Evolutionary conservation across 2,888 invertebrate genomes (phyloP), one percentile per base, ranked within the genome.

Genomic region (Troides helena): DNA sequence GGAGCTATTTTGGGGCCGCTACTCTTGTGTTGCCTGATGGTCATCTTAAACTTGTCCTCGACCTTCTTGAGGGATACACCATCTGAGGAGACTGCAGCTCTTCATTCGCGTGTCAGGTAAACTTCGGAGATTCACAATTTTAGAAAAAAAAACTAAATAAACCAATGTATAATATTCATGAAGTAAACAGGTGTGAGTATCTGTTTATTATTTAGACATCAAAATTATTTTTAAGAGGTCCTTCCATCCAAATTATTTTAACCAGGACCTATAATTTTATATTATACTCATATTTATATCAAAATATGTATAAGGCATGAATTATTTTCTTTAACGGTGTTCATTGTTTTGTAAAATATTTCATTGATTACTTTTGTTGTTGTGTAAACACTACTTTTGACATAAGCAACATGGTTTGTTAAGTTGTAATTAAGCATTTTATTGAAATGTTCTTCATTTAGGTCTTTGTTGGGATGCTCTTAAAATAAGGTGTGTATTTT

Each of bases 1-100:
- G 99, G 99, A 0, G 99, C 99, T 1, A 97, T 99, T 76, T 96
- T 99, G 71, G 99, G 99, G 0, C 99, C 99, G 0, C 94, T 99
- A 46, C 94, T 99, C 65, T 94, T 99, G 0, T 99, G 99, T 86
- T 97, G 97, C 79, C 95, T 99, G 68, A 96, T 99, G 89, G 99
- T 99, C 2, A 96, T 97, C 21, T 95, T 98, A 74, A 98, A 98
- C 86, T 93, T 98, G 71, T 96, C 96, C 59, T 95, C 96, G 23
- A 94, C 94, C 68, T 93, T 96, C 75, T 94, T 96, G 76, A 93
- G 94, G 72, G 95, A 95, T 78, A 94, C 95, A 1, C 95, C 95
- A 0, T 93, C 94, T 0, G 95, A 95, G 73, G 95, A 95, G 80
- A 84, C 93, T 78, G 90, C 92, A 0, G 90, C 92, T 1, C 74